phyloP scores from a whole-genome alignment of 2,113 vertebrate species.

The Prinia subflava region DNA sequence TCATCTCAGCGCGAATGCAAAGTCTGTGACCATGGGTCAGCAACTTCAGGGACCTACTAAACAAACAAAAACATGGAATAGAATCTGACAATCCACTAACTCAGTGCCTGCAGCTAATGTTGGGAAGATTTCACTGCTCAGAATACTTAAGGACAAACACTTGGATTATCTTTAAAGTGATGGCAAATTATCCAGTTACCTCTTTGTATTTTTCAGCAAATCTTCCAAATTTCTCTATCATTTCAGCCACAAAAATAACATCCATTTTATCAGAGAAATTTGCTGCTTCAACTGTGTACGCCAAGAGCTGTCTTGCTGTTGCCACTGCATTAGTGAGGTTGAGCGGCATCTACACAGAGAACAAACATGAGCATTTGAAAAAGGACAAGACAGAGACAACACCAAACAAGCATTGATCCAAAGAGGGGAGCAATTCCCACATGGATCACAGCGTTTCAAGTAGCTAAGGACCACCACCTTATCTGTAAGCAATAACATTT shows the following conservation, averaged over 20 bases:
- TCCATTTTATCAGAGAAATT: slow-evolving; percentile 99
- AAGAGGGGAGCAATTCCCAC: neutral
- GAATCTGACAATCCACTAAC: slow-evolving; percentile 49
- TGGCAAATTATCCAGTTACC: slow-evolving; percentile 69
- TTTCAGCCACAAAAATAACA: slow-evolving; percentile 96
- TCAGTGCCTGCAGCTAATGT: neutral
- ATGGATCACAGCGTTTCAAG: neutral
- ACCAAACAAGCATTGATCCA: neutral
- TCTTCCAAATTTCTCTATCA: slow-evolving; percentile 96
- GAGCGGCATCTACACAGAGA: slow-evolving; percentile 85
- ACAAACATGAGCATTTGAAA: neutral
- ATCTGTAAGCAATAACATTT: neutral
- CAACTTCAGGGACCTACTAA: slow-evolving; percentile 67
- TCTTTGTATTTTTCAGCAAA: slow-evolving; percentile 97
- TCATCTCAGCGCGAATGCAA: slow-evolving; percentile 58
- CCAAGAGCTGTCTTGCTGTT: slow-evolving; percentile 86
- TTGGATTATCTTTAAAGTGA: neutral
- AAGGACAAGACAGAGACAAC: neutral
- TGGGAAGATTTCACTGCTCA: slow-evolving; percentile 24
- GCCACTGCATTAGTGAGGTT: slow-evolving; percentile 92
- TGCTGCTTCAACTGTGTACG: slow-evolving; percentile 90
- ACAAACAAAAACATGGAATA: slow-evolving; percentile 64
- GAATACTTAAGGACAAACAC: neutral
- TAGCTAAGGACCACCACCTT: neutral
- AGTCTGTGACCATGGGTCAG: slow-evolving; percentile 65